Percentiles rank a stretch among this genome's conserved stretches.
Conservation (phyloP, 2,888 invertebrate genomes). For the Ophraella communa region DNA sequence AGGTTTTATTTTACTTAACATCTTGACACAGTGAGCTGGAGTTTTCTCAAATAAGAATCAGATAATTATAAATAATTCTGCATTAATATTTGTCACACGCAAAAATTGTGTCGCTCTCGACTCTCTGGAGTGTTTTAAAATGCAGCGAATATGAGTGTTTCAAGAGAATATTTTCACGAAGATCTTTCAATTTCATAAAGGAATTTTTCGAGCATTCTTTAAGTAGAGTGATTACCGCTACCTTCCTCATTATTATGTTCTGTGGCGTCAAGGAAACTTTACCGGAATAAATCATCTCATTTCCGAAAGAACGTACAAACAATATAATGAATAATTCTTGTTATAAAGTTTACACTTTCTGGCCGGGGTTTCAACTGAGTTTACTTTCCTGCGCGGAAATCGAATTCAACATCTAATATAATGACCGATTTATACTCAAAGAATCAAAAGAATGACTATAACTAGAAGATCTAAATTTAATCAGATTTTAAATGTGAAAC, state of each 20-base stretch:
- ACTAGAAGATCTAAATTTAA: too few relatives aligned
- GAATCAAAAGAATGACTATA: too few relatives aligned
- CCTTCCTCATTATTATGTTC: background rate
- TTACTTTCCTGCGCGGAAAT: too few relatives aligned
- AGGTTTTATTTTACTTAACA: too few relatives aligned
- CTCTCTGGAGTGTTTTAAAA: background rate
- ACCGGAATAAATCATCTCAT: background rate
- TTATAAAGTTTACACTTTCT: background rate
- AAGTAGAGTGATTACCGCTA: background rate
- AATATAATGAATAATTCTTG: background rate
- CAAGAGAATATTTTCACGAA: background rate
- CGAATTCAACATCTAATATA: too few relatives aligned
- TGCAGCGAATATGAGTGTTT: background rate
- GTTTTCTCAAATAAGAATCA: too few relatives aligned
- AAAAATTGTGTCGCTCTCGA: too few relatives aligned
- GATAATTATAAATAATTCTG: too few relatives aligned
- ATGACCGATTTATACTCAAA: too few relatives aligned
- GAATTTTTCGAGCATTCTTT: background rate
- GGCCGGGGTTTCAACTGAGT: background rate
- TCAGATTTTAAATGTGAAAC: too few relatives aligned
- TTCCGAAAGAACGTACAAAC: background rate
- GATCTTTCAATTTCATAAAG: background rate
- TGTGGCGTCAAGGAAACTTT: background rate
- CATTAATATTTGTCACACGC: too few relatives aligned
- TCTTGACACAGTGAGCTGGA: too few relatives aligned